Conservation (phyloP, 2,888 invertebrate genomes). For the Cylloceria caligata region DNA sequence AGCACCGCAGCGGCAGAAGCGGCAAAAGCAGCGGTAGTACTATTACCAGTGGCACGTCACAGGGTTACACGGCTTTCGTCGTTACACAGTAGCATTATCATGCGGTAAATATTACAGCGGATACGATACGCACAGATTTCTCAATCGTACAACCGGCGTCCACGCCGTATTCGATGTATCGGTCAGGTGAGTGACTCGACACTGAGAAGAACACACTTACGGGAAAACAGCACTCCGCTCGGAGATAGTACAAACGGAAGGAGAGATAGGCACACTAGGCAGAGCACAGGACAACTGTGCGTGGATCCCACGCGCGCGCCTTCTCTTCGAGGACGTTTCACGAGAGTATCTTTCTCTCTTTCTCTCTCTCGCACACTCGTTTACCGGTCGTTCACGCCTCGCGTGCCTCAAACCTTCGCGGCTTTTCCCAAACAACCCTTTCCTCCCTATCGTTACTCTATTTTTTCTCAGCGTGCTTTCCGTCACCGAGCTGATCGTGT, state of each 20-base stretch:
- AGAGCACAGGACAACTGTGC: slow-evolving; percentile 30
- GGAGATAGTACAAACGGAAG: neutral
- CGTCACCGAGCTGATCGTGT: neutral
- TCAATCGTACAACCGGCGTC: slow-evolving; percentile 33
- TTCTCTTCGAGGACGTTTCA: slow-evolving; percentile 45
- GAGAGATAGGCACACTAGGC: slow-evolving; percentile 3
- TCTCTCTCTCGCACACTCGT: slow-evolving; percentile 39
- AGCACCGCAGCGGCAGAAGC: slow-evolving; percentile 18
- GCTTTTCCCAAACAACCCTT: slow-evolving; percentile 62
- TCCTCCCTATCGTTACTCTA: neutral
- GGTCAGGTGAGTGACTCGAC: neutral
- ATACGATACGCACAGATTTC: neutral
- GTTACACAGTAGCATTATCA: slow-evolving; percentile 16
- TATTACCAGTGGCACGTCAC: slow-evolving; percentile 25
- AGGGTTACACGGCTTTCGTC: neutral
- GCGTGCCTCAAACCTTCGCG: slow-evolving; percentile 57
- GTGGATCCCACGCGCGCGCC: slow-evolving; percentile 32
- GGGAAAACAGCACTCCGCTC: neutral
- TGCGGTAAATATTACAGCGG: slow-evolving; percentile 40
- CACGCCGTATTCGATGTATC: neutral
- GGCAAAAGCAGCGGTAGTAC: neutral
- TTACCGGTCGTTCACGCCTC: slow-evolving; percentile 66
- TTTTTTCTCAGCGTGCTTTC: neutral
- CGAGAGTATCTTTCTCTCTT: slow-evolving; percentile 36
- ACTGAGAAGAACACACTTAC: slow-evolving; percentile 12